Conservation (phyloP, 2,888 invertebrate species). For the Eupsilia transversa region DNA sequence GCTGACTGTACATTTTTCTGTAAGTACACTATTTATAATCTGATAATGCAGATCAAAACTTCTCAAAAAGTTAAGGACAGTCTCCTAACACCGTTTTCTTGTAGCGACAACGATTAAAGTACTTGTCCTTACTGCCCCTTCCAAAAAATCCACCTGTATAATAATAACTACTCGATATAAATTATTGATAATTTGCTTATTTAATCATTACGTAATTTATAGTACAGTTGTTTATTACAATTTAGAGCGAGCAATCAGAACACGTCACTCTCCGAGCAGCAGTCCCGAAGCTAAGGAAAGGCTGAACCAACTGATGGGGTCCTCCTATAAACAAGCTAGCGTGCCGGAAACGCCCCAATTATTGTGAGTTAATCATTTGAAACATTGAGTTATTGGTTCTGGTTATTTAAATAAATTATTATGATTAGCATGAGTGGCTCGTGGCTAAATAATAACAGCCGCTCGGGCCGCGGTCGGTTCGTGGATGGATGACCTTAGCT, state of each 20-base stretch:
- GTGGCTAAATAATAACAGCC: background rate
- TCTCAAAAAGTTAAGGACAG: too few relatives aligned
- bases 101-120: too few relatives aligned
- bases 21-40: too few relatives aligned
- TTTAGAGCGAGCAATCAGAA: conserved; percentile 66
- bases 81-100: too few relatives aligned
- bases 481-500: background rate
- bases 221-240: conserved; percentile 29
- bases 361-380: conserved; percentile 68
- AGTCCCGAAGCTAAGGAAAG: conserved; percentile 68
- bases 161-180: background rate
- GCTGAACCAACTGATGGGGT: conserved; percentile 45
- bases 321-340: conserved; percentile 60
- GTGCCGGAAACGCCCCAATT: conserved; percentile 68
- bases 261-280: conserved; percentile 70
- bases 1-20: too few relatives aligned
- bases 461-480: background rate
- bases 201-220: conserved; percentile 8
- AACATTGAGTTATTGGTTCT: background rate
- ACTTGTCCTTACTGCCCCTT: too few relatives aligned
- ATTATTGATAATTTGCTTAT: conserved; percentile 1
- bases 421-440: background rate
- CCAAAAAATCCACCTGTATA: too few relatives aligned
- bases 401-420: background rate
- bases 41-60: too few relatives aligned